Percentiles rank a stretch among this genome's conserved stretches.
Conservation (phyloP, 2,113 vertebrate genomes). For the Illadopsis cleaveri region DNA sequence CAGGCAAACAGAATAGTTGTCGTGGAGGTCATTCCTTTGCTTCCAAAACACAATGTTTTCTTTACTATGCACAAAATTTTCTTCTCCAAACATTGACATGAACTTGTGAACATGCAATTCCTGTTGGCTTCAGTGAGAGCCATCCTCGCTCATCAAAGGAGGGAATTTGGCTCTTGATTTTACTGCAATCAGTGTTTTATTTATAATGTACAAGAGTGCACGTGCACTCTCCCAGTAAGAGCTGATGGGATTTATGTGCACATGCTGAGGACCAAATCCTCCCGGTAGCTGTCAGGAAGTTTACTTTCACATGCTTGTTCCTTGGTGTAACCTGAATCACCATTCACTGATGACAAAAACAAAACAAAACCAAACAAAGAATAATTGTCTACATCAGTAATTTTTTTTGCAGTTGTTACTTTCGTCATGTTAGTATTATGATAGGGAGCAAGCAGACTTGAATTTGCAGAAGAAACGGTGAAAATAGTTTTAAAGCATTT, state of each 20-base stretch:
- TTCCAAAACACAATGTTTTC: neutral
- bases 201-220: slow-evolving; percentile 21
- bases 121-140: neutral
- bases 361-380: neutral
- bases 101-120: neutral
- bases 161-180: slow-evolving; percentile 48
- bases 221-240: slow-evolving; percentile 20
- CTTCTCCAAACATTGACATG: neutral
- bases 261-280: slow-evolving; percentile 39
- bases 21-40: neutral
- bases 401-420: neutral
- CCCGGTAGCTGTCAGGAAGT: slow-evolving; percentile 11
- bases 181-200: slow-evolving; percentile 40
- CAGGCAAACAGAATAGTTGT: neutral
- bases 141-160: neutral
- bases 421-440: neutral
- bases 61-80: neutral
- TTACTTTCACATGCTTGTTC: neutral
- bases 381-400: neutral
- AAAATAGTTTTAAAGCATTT: neutral
- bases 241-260: slow-evolving; percentile 13
- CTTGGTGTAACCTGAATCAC: neutral
- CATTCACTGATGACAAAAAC: neutral
- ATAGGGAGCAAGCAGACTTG: neutral
- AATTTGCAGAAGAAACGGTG: neutral